Conservation (phyloP, 2,888 invertebrate genomes). For the Caradrina clavipalpis region DNA sequence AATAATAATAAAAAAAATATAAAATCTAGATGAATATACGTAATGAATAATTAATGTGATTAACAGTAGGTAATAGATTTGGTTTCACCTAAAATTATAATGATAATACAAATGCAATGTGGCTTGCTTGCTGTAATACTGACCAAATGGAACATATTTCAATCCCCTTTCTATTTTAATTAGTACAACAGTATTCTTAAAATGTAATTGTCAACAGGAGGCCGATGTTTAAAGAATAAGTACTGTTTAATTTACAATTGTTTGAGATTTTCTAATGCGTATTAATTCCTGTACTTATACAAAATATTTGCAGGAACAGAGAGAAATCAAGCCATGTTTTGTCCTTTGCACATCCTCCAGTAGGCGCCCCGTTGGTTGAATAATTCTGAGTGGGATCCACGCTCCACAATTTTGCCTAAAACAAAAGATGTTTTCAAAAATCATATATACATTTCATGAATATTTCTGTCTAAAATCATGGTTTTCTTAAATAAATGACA, state of each 20-base stretch:
- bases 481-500: background rate
- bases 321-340: slow-evolving; percentile 65
- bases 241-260: slow-evolving; percentile 13
- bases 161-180: background rate
- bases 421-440: slow-evolving; percentile 18
- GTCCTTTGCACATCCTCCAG: slow-evolving; percentile 91
- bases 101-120: slow-evolving; percentile 34
- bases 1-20: background rate
- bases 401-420: slow-evolving; percentile 93
- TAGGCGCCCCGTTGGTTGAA: slow-evolving; percentile 92
- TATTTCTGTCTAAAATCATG: background rate
- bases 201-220: slow-evolving; percentile 22
- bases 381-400: slow-evolving; percentile 94
- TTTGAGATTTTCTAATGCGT: slow-evolving; percentile 10
- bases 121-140: slow-evolving; percentile 31
- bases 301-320: background rate
- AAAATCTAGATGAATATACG: slow-evolving; percentile 7
- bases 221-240: slow-evolving; percentile 12
- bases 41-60: background rate
- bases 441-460: background rate
- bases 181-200: slow-evolving; percentile 13
- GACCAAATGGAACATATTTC: slow-evolving; percentile 12
- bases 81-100: slow-evolving; percentile 6
- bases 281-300: background rate
- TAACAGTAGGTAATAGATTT: slow-evolving; percentile 4